Percentiles rank a stretch among this genome's conserved stretches.
phyloP scores from a whole-genome alignment of 2,797 vertebrate genomes.

The Tachyglossus aculeatus region DNA sequence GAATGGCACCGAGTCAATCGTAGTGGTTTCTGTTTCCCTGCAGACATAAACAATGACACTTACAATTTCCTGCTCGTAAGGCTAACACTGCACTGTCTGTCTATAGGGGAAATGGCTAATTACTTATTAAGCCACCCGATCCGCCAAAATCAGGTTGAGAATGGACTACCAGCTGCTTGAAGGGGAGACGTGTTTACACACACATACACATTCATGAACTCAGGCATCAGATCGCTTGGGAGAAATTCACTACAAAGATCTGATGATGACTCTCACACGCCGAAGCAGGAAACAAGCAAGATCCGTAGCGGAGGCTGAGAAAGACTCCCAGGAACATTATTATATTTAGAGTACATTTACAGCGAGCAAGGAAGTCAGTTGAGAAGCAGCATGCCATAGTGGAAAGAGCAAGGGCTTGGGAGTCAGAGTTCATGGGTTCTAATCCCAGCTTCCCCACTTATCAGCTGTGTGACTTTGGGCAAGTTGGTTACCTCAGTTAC shows the following conservation, averaged over 20 bases:
- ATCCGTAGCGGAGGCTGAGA: no score
- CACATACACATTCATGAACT: not conserved
- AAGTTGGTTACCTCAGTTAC: no score
- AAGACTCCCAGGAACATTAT: no score
- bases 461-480: no score
- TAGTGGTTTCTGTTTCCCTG: constrained; percentile 67
- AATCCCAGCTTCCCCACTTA: no score
- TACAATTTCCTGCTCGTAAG: constrained; percentile 71
- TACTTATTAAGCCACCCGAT: constrained; percentile 55
- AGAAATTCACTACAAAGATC: not conserved
- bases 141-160: constrained; percentile 47
- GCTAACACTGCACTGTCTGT: constrained; percentile 37
- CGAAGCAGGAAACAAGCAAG: not conserved
- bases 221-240: constrained; percentile 18
- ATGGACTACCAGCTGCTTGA: constrained; percentile 33
- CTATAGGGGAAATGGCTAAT: constrained; percentile 41
- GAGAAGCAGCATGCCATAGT: no score
- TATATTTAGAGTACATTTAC: no score
- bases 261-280: not conserved
- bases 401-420: no score
- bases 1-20: constrained; percentile 61
- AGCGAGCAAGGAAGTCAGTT: no score
- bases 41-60: constrained; percentile 78
- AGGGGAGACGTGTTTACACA: not conserved
- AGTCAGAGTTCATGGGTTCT: no score